Evolutionary conservation across 2,888 invertebrate genomes (phyloP), one percentile per base, ranked within the genome.

Genomic region (Thymelicus acteon): DNA sequence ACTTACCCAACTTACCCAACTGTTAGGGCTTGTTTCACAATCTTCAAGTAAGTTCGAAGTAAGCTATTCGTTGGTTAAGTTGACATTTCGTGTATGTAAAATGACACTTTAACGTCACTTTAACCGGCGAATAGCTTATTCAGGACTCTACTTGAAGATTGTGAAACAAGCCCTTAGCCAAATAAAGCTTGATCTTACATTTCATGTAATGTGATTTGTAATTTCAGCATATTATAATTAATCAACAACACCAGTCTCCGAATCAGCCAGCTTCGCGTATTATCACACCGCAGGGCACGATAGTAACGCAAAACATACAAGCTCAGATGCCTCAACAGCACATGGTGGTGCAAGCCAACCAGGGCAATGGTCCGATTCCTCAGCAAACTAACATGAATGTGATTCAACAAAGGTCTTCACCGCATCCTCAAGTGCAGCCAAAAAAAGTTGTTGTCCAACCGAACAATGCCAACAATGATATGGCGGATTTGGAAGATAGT

Each of bases 401-500:
- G 44, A 80, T 89, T 71, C 83, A 86, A 7, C 91, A 90, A 75
- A 79, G 91, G 67, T 73, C 79, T 15, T 79, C 81, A 6, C 78
- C 80, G 1, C 80, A 76, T 39, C 76, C 73, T 6, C 85, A 84
- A 60, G 89, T 84, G 73, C 84, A 85, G 49, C 73, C 85, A 1
- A 91, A 91, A 65, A 90, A 92, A 80, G 91, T 91, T 15, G 83
- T 86, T n/a, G 91, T 91, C 0, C 91, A 91, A 78, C 90, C 91
- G 1, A 93, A 92, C 74, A 92, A 91, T 72, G 90, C 93, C 0
- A 91, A 86, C 0, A 91, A 86, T 68, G 94, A 93, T 71, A 90
- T 94, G 90, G 94, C 93, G 72, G 94, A 94, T 79, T 85, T 94
- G 40, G 94, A 94, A 78, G 94, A 94, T 54, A 94, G 94, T 75